These are phyloP conservation scores for Acronicta alni DNA, from an alignment of 2,888 invertebrate species.

Conservation along the genomic window DNA sequence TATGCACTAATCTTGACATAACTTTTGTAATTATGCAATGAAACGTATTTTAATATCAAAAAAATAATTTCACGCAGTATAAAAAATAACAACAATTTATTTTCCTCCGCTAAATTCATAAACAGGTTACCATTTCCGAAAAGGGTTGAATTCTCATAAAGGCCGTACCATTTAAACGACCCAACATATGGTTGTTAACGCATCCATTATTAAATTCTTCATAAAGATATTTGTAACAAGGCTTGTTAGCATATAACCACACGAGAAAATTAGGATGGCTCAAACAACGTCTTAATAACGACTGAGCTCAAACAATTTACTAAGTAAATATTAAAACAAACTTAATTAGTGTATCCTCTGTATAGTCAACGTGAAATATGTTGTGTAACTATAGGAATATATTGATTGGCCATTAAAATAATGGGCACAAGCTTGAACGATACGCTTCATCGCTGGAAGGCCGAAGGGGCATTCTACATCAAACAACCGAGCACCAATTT, in stretches of 20 bases:
- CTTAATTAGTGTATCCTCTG: slow-evolving; percentile 81
- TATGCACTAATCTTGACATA: too few relatives aligned
- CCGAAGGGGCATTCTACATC: slow-evolving; percentile 73
- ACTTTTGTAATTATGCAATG: too few relatives aligned
- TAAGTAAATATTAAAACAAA: slow-evolving; percentile 85
- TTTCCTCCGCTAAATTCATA: slow-evolving; percentile 3
- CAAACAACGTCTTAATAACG: slow-evolving; percentile 80
- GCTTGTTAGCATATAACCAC: slow-evolving; percentile 57
- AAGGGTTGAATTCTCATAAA: slow-evolving; percentile 30
- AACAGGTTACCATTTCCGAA: slow-evolving; percentile 9
- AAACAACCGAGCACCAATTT: slow-evolving; percentile 60
- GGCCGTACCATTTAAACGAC: slow-evolving; percentile 35
- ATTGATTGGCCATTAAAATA: slow-evolving; percentile 86
- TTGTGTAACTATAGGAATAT: slow-evolving; percentile 78
- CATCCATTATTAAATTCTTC: slow-evolving; percentile 40
- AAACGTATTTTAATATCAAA: not conserved
- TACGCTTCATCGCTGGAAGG: slow-evolving; percentile 72
- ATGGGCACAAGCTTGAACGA: slow-evolving; percentile 78
- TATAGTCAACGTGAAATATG: slow-evolving; percentile 75
- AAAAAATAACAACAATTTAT: not conserved
- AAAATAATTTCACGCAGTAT: not conserved
- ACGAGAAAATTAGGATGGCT: slow-evolving; percentile 69
- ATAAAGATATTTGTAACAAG: slow-evolving; percentile 40
- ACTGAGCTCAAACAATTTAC: slow-evolving; percentile 82
- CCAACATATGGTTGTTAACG: slow-evolving; percentile 32